Base-by-base conservation (phyloP, 1,140 invertebrate genomes). In the Aphaenogaster ashmeadi region DNA sequence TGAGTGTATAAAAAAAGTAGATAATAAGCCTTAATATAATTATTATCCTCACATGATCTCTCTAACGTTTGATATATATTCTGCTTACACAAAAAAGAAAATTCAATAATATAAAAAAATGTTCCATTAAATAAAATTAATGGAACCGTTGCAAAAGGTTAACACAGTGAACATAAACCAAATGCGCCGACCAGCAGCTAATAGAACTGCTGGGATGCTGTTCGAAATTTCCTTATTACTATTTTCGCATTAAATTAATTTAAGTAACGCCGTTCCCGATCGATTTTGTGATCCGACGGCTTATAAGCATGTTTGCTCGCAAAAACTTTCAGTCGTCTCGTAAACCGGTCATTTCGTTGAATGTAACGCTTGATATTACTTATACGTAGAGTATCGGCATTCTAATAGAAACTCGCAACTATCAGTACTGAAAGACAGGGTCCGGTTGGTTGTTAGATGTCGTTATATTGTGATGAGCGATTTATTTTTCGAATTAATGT, bases 81-180 rank as follows among this genome's bases (percentile, higher is more conserved):
- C 0, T 50, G 13, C 3, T 52, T 18, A 4, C 5, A 11, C 50
- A 8, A 9, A 33, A 36, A 36, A 62, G 58, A 33, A 62, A 36
- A 62, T 62, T 62, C 6, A 71, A 71, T 71, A 18, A 69, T 33
- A 41, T 69, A 52, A 33, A 52, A 47, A 47, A 7, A 50, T 71
- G 8, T 21, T n/a, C 5, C 0, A 15, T 67, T 11, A 27, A 52
- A 72, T 72, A 52, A 50, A 21, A 21, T 69, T 60, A 4, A 11
- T 62, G 27, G 27, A 27, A 27, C 13, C 27, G 3, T 33, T 33
- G 2, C 7, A 47, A 6, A 50, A 50, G 50, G 50, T 50, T 18
- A 47, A 71, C 33, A 71, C 15, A 47, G 21, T 4, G 8, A 50
- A 44, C 13, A 33, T 33, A 18, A 52, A 72, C 2, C 15, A 33